Base-by-base conservation (phyloP, 2,797 vertebrate species). In the Pogonophryne albipinna region DNA sequence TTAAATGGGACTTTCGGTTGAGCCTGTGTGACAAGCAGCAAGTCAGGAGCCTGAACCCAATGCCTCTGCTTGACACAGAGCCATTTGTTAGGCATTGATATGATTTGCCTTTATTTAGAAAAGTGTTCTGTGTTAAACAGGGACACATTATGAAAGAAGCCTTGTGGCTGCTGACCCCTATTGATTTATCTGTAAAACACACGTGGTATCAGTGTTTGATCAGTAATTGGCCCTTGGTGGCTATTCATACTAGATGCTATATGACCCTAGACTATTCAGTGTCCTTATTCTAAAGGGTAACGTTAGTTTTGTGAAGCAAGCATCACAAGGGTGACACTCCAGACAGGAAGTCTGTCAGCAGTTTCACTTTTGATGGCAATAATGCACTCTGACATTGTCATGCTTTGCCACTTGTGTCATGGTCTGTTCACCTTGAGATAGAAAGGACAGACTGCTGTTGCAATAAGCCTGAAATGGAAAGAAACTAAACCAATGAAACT, bases 271-370 rank as follows among this genome's bases (percentile, higher is more conserved):
- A 67, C 52, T 58, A 47, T 34, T 17, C 17, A 17, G 10, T 52
- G 0, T 27, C 31, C 19, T 67, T 59, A 7, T 61, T 70, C 51
- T 64, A 7, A 38, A 52, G 10, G 16, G 31, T 45, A 34, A 11
- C 16, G 12, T 45, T 41, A 34, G 12, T 66, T 80, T 76, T 77
- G 23, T 3, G 17, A 90, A 70, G 49, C 17, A 0, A 74, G 56
- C 50, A 52, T 77, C 50, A 73, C 74, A 77, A 66, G 64, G 63
- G 47, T 52, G 34, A 13, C 49, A n/a, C 10, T 38, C 49, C 56
- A 79, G 77, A 85, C 79, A 72, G 82, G 78, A 87, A 85, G 71
- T 81, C 15, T 17, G 42, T 90, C 81, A 82, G 85, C 71, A 81
- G 51, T 68, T 89, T 79, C 14, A 27, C 9, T 63, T 69, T 47